These are phyloP conservation scores for Oceanodroma leucorhoa DNA, from an alignment of 2,797 vertebrate species.

Conservation along the genomic window DNA sequence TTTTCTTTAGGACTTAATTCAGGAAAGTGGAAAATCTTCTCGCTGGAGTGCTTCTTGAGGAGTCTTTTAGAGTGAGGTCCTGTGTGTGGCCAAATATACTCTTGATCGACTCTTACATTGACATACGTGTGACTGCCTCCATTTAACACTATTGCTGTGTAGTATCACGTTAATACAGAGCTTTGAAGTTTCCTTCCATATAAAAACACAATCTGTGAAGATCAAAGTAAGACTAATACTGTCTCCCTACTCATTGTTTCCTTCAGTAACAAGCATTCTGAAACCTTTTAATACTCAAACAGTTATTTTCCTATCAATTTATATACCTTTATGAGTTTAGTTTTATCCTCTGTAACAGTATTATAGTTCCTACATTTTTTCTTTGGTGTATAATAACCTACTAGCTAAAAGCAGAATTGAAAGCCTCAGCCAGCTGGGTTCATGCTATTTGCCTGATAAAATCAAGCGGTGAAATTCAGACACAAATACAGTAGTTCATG, in stretches of 20 bases:
- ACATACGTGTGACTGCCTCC: neutral
- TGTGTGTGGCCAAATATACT: neutral
- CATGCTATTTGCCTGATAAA: slow-evolving; percentile 39
- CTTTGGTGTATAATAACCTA: neutral
- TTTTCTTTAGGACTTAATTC: neutral
- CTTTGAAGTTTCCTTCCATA: neutral
- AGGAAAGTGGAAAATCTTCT: neutral
- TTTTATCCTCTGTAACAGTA: neutral
- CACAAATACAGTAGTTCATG: neutral
- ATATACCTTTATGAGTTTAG: neutral
- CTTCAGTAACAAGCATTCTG: neutral
- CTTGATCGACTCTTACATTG: neutral
- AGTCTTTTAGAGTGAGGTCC: neutral
- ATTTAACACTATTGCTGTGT: neutral
- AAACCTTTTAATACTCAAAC: neutral
- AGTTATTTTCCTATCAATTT: slow-evolving; percentile 7
- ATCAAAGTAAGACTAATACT: neutral
- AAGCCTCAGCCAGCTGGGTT: neutral
- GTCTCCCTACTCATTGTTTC: neutral
- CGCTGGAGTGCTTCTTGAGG: neutral
- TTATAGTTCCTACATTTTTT: neutral
- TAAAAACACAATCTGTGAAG: neutral
- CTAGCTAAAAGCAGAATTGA: slow-evolving; percentile 8
- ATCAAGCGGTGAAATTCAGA: slow-evolving; percentile 18
- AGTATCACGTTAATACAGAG: neutral